phyloP scores from a whole-genome alignment of 2,888 invertebrate genomes.

The Nineta flava region DNA sequence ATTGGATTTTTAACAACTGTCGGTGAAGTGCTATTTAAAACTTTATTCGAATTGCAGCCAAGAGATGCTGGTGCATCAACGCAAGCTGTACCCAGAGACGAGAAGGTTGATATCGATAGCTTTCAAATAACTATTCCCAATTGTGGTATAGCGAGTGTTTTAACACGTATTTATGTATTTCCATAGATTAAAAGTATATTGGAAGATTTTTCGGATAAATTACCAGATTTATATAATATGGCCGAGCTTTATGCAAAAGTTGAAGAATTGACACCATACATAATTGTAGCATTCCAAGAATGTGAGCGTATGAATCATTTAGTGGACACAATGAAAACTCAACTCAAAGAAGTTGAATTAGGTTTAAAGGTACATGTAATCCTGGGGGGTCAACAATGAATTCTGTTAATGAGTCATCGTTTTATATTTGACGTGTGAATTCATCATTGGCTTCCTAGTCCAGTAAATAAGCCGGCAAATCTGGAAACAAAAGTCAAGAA shows the following conservation, averaged over 20 bases:
- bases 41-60: constrained; percentile 81
- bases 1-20: constrained; percentile 82
- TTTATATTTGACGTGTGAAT: too few relatives aligned
- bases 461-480: too few relatives aligned
- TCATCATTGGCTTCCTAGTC: too few relatives aligned
- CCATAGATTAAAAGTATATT: constrained; percentile 50
- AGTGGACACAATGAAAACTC: constrained; percentile 63
- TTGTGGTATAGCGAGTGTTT: too few relatives aligned
- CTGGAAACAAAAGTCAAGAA: too few relatives aligned
- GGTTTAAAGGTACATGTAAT: constrained; percentile 52
- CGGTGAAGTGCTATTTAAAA: constrained; percentile 70
- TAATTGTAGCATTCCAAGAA: constrained; percentile 85
- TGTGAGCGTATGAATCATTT: constrained; percentile 89
- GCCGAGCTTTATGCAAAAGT: constrained; percentile 69
- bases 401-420: too few relatives aligned
- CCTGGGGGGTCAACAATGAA: too few relatives aligned
- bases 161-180: too few relatives aligned
- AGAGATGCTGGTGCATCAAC: constrained; percentile 58
- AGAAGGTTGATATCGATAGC: too few relatives aligned
- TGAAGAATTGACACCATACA: constrained; percentile 81
- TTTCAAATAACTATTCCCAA: too few relatives aligned
- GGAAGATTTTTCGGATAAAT: constrained; percentile 76
- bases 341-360: constrained; percentile 70
- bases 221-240: constrained; percentile 80
- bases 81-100: constrained; percentile 60